Evolutionary conservation across 35 echinoderm and acorn worm genomes (phyloP).

Genomic region (Ptychodera flava): DNA sequence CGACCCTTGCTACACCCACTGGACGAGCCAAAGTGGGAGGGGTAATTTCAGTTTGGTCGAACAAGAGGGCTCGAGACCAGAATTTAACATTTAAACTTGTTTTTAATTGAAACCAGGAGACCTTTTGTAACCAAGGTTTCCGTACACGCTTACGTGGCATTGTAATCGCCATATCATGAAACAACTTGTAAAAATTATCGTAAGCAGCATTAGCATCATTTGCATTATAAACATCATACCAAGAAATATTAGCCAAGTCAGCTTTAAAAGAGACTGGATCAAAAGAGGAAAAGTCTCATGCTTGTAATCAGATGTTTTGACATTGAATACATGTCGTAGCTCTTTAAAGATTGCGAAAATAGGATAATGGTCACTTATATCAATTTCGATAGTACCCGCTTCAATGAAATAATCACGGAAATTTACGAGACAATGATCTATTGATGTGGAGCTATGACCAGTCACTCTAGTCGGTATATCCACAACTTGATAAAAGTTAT

Average conservation of each 20-base stretch:
- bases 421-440: conserved; percentile 5
- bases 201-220: not conserved
- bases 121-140: not conserved
- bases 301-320: not conserved
- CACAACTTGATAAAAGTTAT: not conserved
- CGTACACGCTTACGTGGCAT: no score
- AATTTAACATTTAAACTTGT: no score
- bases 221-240: not conserved
- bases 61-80: no score
- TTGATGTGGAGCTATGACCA: not conserved
- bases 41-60: no score
- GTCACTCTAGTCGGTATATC: not conserved
- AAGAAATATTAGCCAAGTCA: not conserved
- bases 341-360: not conserved
- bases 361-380: not conserved
- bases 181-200: not conserved
- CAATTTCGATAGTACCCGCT: not conserved
- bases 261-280: not conserved
- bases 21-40: no score
- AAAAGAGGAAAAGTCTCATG: not conserved
- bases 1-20: no score
- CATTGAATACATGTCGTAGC: not conserved
- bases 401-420: not conserved
- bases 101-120: not conserved
- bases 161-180: no score